Percentiles rank a stretch among this genome's conserved stretches.
phyloP scores from a whole-genome alignment of 2,797 vertebrate genomes.

The Megaceryle alcyon region DNA sequence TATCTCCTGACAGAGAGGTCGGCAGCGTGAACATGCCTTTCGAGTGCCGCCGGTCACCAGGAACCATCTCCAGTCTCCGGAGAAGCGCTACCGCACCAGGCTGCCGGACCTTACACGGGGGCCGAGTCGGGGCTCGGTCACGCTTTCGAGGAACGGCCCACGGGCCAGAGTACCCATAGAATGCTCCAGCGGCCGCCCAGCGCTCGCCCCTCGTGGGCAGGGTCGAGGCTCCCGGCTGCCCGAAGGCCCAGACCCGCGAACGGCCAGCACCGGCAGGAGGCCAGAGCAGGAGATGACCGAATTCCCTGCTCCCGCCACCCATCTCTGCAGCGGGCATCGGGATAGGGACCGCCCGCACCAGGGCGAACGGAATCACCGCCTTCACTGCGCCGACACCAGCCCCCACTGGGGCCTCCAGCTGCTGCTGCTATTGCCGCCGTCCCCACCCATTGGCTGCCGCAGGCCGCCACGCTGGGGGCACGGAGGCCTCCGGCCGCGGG shows the following conservation, averaged over 20 bases:
- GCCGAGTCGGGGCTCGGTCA: not conserved
- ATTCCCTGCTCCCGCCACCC: not conserved
- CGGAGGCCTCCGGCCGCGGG: not conserved
- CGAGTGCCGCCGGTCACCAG: fast-evolving
- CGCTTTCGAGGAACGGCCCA: not conserved
- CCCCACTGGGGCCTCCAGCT: not conserved
- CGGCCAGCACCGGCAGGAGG: not conserved
- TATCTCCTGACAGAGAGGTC: fast-evolving
- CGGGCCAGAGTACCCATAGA: not conserved
- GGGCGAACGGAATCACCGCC: too few species aligned
- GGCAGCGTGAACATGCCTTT: fast-evolving
- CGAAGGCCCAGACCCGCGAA: not conserved
- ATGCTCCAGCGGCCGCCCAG: not conserved
- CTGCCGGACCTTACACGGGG: not conserved
- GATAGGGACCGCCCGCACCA: too few species aligned
- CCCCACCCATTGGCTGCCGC: not conserved
- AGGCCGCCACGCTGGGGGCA: not conserved
- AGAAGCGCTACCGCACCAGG: not conserved
- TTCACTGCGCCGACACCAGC: too few species aligned
- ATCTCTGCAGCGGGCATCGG: too few species aligned
- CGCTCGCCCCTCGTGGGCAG: too few species aligned
- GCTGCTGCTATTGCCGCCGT: fast-evolving
- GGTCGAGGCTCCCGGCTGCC: not conserved
- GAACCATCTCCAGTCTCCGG: not conserved
- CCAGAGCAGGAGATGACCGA: too few species aligned